Evolutionary conservation across 2,797 vertebrate species (phyloP), one percentile per base, ranked within the genome.

Genomic region (Siniperca obscura): DNA sequence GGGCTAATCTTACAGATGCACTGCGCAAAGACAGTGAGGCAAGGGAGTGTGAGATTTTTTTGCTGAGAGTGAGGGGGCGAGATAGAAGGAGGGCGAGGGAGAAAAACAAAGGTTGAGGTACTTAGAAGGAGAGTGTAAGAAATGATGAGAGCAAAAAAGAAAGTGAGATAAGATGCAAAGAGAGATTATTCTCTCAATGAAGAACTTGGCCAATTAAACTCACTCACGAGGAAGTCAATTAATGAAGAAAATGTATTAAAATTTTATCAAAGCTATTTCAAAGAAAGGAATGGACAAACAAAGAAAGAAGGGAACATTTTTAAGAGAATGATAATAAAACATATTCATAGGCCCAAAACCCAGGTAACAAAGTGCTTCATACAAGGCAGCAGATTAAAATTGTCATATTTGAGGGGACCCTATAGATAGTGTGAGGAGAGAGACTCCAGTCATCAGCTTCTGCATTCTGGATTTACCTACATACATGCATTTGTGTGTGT

Each of bases 1-100:
- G 82, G 78, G 75, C 70, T 85, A 55, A 76, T 83, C 71, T 76
- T 66, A 71, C 61, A 70, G 27, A 85, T 76, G 48, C 61, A 75
- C 53, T 52, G 60, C 65, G 76, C 55, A 56, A 68, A 72, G 76
- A 74, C 62, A 34, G 10, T 50, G 52, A 76, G 36, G 46, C 44
- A 6, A 64, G 14, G 50, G 56, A 82, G 46, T 78, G 27, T 38
- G 22, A 69, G 72, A 70, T 83, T 62, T 77, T 46, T 77, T 38
- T 11, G 46, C 36, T 56, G 36, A 21, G 16, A 80, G 59, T 22
- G 44, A 82, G 34, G 44, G 57, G 50, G 52, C 1, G 22, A 59
- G 55, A 70, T 22, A 7, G 40, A 62, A 30, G 10, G 40, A 74
- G 48, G 38, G 46, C 0, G 4, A 74, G 5, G n/a, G 44, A 56